Conservation (phyloP, 2,888 invertebrate genomes). For the Penaeus monodon region DNA sequence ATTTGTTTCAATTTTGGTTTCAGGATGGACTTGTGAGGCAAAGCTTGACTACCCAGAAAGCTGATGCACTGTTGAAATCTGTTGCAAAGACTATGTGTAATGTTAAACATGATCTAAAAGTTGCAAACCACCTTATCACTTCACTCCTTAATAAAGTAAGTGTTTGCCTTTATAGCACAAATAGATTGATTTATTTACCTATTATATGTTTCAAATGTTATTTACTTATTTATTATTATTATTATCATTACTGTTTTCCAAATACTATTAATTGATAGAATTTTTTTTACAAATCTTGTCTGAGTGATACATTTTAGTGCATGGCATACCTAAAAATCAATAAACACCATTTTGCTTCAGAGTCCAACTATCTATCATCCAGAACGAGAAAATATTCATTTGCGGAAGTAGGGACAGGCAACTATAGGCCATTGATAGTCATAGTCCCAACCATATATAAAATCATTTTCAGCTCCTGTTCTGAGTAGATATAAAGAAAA, state of each 20-base stretch:
- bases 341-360: too few species aligned
- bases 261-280: not conserved
- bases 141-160: conserved; percentile 59
- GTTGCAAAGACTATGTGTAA: conserved; percentile 80
- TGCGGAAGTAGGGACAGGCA: too few species aligned
- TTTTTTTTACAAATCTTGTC: too few species aligned
- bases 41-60: conserved; percentile 86
- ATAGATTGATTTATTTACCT: too few species aligned
- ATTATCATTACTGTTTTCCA: not conserved
- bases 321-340: too few species aligned
- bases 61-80: conserved; percentile 80
- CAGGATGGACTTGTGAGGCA: conserved; percentile 89
- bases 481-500: not conserved
- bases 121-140: conserved; percentile 70
- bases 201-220: too few species aligned
- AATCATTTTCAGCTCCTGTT: not conserved
- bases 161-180: not conserved
- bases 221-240: not conserved
- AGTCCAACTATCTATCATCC: too few species aligned
- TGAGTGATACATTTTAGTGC: too few species aligned
- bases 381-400: too few species aligned
- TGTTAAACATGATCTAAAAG: conserved; percentile 75
- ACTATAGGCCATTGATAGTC: not conserved
- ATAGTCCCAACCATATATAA: not conserved
- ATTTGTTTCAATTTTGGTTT: conserved; percentile 52